Base-by-base conservation (phyloP, 2,113 vertebrate genomes). In the Addax nasomaculatus region DNA sequence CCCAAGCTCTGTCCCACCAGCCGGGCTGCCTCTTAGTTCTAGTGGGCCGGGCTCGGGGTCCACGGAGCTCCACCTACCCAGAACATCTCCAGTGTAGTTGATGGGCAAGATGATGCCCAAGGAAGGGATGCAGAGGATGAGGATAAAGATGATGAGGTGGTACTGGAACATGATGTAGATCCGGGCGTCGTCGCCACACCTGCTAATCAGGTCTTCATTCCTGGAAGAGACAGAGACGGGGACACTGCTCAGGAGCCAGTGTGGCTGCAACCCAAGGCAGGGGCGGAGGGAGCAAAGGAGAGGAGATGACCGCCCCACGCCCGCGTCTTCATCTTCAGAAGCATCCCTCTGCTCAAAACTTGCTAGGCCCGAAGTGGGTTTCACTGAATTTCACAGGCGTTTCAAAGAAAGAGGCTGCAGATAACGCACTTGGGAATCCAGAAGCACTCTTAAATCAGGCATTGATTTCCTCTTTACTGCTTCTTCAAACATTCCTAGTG, bases 161-260 rank as follows among this genome's bases (percentile, higher is more conserved):
- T 99, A 99, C 98, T 99, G 99, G 98, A 99, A 99, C 98, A 98
- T 99, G 98, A 99, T 99, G 99, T 99, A 99, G 70, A 99, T 99
- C 95, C 99, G 99, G 4, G 99, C 99, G 0, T 99, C 99, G 0
- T 99, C 98, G 94, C 99, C 99, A 83, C 99, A 99, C 98, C 99
- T 99, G 98, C 98, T 99, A 70, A 99, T 99, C 98, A 99, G 99
- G 89, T 99, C 99, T 95, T 99, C 99, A 0, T 99, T 99, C 99
- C 99, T 99, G 97, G 47, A 89, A 93, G 81, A 98, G 84, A 98
- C 51, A 98, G 23, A 93, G 19, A 81, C 3, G 21, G 58, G 73
- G 62, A 23, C n/a, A 27, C 7, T 43, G 30, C 36, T 96, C 17
- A 87, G 95, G n/a, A 19, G 47, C 76, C 16, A 3, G 33, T 0